Percentiles rank a stretch among this genome's conserved stretches.
phyloP scores from a whole-genome alignment of 2,888 invertebrate species.

The Geotrupes spiniger region DNA sequence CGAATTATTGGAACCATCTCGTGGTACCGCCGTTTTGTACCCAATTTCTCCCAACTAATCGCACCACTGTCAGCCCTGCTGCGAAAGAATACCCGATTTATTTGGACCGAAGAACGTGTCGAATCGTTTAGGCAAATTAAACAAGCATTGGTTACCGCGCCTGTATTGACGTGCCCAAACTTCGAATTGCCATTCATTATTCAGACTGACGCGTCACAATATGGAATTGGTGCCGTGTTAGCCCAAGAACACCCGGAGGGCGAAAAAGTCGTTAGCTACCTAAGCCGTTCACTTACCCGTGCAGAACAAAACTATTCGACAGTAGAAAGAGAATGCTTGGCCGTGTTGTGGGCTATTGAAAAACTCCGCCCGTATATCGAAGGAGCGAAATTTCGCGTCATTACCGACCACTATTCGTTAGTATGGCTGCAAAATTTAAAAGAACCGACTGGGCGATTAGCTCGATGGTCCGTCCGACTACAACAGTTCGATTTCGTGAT shows the following conservation, averaged over 20 bases:
- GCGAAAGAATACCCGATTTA: conserved; percentile 9
- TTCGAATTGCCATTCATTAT: no score
- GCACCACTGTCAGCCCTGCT: conserved; percentile 13
- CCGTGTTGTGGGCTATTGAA: conserved; percentile 18
- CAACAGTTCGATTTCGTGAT: conserved; percentile 29
- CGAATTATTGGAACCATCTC: conserved; percentile 7
- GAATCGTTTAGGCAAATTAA: conserved; percentile 11
- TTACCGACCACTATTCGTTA: not conserved
- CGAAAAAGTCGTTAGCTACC: conserved; percentile 19
- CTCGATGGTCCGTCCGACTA: conserved; percentile 28
- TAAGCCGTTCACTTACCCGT: conserved; percentile 17
- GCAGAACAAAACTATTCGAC: conserved; percentile 15
- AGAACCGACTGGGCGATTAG: conserved; percentile 25
- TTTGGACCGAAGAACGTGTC: conserved; percentile 13
- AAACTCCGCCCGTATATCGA: conserved; percentile 15
- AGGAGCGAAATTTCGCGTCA: not conserved
- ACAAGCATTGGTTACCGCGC: conserved; percentile 13
- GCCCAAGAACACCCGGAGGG: conserved; percentile 12
- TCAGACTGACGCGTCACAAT: no score
- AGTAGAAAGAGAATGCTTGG: conserved; percentile 19
- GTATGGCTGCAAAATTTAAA: conserved; percentile 21
- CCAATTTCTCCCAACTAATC: conserved; percentile 16
- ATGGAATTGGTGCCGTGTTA: no score
- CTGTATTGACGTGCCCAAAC: no score
- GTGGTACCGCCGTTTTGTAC: conserved; percentile 20